These are phyloP conservation scores for Malachius bipustulatus DNA, from an alignment of 2,888 invertebrate genomes.

Conservation along the genomic window DNA sequence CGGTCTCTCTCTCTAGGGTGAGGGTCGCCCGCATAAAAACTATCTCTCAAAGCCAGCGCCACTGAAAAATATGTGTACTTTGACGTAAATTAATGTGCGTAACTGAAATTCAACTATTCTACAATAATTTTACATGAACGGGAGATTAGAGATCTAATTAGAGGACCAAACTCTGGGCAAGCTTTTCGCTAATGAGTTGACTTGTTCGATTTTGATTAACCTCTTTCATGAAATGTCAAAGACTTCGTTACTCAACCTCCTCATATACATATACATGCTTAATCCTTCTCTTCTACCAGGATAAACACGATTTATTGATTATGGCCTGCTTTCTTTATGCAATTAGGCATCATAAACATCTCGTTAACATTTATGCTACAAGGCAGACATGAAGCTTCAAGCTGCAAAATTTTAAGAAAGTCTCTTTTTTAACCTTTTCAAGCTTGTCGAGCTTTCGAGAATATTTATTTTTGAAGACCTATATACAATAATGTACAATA, in stretches of 20 bases:
- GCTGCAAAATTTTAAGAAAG: too few relatives aligned
- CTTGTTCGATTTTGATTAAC: slow-evolving; percentile 32
- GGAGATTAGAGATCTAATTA: slow-evolving; percentile 31
- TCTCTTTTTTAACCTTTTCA: too few relatives aligned
- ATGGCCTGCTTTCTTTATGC: too few relatives aligned
- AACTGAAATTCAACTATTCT: slow-evolving; percentile 39
- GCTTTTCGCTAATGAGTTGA: slow-evolving; percentile 26
- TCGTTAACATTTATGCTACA: too few relatives aligned
- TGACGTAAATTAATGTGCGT: slow-evolving; percentile 41
- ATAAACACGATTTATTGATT: too few relatives aligned
- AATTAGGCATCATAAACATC: too few relatives aligned
- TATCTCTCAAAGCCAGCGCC: slow-evolving; percentile 38
- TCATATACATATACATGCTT: too few relatives aligned
- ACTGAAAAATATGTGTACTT: slow-evolving; percentile 40
- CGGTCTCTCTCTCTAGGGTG: slow-evolving; percentile 26
- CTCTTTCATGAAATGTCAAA: slow-evolving; percentile 19
- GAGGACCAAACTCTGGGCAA: slow-evolving; percentile 17
- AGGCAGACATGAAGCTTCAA: too few relatives aligned
- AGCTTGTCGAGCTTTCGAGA: too few relatives aligned
- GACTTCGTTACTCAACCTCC: not conserved
- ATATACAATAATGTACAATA: too few relatives aligned
- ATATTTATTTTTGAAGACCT: too few relatives aligned
- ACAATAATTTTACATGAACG: slow-evolving; percentile 36
- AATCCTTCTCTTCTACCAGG: too few relatives aligned
- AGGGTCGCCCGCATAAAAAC: slow-evolving; percentile 36